Evolutionary conservation across 2,797 vertebrate genomes (phyloP), one percentile per base, ranked within the genome.

Genomic region (Sebastes steindachneri): DNA sequence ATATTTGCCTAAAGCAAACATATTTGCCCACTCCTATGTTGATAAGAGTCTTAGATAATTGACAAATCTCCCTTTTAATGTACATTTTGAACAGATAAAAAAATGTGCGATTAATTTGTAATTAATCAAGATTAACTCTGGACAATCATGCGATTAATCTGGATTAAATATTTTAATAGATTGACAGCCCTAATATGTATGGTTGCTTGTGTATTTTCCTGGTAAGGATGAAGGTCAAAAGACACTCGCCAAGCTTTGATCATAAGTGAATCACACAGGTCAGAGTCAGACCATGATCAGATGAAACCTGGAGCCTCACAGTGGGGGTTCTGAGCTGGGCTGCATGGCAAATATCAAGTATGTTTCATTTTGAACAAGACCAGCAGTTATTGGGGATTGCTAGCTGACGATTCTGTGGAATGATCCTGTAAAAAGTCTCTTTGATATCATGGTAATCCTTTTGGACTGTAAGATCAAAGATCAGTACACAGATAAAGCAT

Each of bases 191-290:
- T 3, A 19, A 17, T 45, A 19, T 48, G 4, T 48, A 48, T 48
- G 15, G 51, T 73, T 28, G 68, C 9, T 69, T 74, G 31, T 41
- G 33, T 25, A 53, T 35, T 25, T 45, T 19, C 17, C 12, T 75
- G n/a, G 25, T 65, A 65, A 77, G 14, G 23, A 69, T 53, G 75
- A 53, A 68, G 73, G 41, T 12, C 26, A 69, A 57, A 77, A 81
- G 57, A 63, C 59, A 66, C 41, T 74, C 59, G 45, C 12, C 5
- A 21, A 68, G 67, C 90, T 93, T 92, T 92, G 88, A 92, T 89
- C 82, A 26, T 65, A 9, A 67, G 59, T 86, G 66, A 77, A 58
- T 82, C 70, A 74, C 64, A 84, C 41, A 68, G 84, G 81, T 88
- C 80, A 87, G 17, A 48, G 45, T 19, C 45, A 48, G 79, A 69